These are phyloP conservation scores for Cyprinodon diabolis DNA, from an alignment of 2,797 vertebrate species.

Conservation along the genomic window DNA sequence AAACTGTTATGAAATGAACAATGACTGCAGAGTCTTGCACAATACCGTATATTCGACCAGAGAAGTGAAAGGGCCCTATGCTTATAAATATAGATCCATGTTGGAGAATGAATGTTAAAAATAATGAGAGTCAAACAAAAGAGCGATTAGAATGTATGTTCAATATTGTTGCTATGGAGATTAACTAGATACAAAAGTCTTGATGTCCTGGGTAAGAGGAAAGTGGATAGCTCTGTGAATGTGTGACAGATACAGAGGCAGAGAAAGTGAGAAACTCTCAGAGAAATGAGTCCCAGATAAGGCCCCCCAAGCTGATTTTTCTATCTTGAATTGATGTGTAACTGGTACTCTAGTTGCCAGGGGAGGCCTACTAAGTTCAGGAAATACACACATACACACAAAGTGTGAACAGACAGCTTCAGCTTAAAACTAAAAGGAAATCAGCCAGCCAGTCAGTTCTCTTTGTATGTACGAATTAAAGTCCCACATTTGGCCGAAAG, in stretches of 20 bases:
- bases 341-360: constrained; percentile 11
- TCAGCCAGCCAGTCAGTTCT: constrained; percentile 12
- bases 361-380: constrained; percentile 27
- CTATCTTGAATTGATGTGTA: constrained; percentile 47
- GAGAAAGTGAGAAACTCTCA: constrained; percentile 17
- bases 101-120: constrained; percentile 1
- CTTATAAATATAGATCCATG: constrained; percentile 7
- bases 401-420: neutral
- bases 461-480: constrained; percentile 33
- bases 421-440: constrained; percentile 29
- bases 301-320: constrained; percentile 26
- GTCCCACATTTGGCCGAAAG: constrained; percentile 9
- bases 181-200: constrained; percentile 64
- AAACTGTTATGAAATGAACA: neutral
- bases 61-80: neutral
- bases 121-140: constrained; percentile 18
- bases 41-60: neutral
- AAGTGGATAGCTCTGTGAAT: constrained; percentile 25
- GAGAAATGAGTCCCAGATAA: constrained; percentile 33
- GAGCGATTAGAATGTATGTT: constrained; percentile 39
- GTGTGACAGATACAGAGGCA: neutral
- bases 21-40: neutral
- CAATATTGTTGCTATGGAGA: constrained; percentile 64
- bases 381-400: constrained; percentile 32
- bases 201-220: constrained; percentile 44